Conservation (phyloP, 2,888 invertebrate species). For the Didymodactylos carnosus region DNA sequence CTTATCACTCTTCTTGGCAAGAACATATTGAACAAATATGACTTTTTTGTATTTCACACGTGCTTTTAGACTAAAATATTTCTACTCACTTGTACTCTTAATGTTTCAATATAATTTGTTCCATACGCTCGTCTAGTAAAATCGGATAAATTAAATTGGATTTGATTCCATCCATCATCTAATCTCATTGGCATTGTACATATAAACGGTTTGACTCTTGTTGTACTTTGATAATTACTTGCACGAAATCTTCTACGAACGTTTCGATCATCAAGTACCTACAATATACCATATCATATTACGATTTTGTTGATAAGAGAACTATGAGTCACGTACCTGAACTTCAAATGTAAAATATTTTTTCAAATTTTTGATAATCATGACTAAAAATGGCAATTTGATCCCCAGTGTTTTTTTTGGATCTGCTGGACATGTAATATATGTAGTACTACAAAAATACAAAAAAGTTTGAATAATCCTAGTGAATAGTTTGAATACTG, state of each 20-base stretch:
- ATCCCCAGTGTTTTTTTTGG: slow-evolving; percentile 65
- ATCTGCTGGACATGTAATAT: slow-evolving; percentile 73
- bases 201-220: slow-evolving; percentile 82
- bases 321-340: slow-evolving; percentile 44
- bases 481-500: too few relatives aligned
- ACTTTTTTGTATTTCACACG: too few relatives aligned
- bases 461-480: too few relatives aligned
- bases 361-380: slow-evolving; percentile 82
- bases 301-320: background rate
- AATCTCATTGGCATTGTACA: slow-evolving; percentile 88
- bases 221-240: slow-evolving; percentile 82
- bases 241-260: slow-evolving; percentile 72
- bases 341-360: slow-evolving; percentile 86
- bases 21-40: too few relatives aligned
- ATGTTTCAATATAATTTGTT: slow-evolving; percentile 84
- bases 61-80: too few relatives aligned
- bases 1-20: too few relatives aligned
- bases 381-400: slow-evolving; percentile 71
- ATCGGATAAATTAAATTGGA: slow-evolving; percentile 82
- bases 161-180: slow-evolving; percentile 77
- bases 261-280: slow-evolving; percentile 65
- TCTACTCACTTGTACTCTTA: slow-evolving; percentile 50
- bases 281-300: background rate
- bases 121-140: slow-evolving; percentile 80
- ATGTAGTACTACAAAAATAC: slow-evolving; percentile 77